phyloP scores from a whole-genome alignment of 2,797 vertebrate genomes.

The Amphiprion clarkii region DNA sequence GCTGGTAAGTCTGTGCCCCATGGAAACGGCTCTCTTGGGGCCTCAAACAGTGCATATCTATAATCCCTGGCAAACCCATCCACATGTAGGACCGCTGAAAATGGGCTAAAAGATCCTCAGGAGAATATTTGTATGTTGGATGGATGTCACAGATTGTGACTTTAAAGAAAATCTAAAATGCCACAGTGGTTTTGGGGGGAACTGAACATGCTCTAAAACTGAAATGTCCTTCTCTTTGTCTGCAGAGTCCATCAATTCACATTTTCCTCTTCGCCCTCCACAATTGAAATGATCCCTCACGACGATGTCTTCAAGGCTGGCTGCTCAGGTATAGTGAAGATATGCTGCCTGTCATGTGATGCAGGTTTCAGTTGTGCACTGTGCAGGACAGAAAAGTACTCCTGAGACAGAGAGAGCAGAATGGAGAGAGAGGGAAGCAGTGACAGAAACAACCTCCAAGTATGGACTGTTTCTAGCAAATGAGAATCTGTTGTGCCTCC shows the following conservation, averaged over 20 bases:
- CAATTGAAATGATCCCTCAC: conserved; percentile 64
- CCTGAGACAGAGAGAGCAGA: conserved; percentile 31
- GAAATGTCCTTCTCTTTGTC: conserved; percentile 49
- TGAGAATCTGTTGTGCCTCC: conserved; percentile 78
- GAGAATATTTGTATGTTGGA: conserved; percentile 43
- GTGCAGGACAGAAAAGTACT: conserved; percentile 55
- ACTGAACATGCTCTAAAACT: conserved; percentile 18
- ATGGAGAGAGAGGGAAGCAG: conserved; percentile 16
- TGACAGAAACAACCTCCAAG: conserved; percentile 69
- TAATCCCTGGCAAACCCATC: conserved; percentile 50
- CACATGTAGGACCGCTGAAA: conserved; percentile 32
- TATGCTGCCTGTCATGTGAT: conserved; percentile 64
- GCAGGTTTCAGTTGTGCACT: conserved; percentile 69
- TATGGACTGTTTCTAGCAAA: conserved; percentile 73
- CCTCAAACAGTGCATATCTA: conserved; percentile 55
- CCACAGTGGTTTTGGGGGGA: conserved; percentile 7
- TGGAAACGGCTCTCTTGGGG: conserved; percentile 63
- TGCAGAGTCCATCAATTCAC: conserved; percentile 60
- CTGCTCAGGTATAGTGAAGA: conserved; percentile 69
- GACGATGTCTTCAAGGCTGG: conserved; percentile 68
- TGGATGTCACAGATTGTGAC: conserved; percentile 28
- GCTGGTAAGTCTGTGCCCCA: conserved; percentile 32
- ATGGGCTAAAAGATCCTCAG: conserved; percentile 39
- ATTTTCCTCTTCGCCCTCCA: conserved; percentile 55
- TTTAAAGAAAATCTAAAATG: conserved; percentile 39